phyloP scores from a whole-genome alignment of 1,140 invertebrate genomes.

The Achatina immaculata region DNA sequence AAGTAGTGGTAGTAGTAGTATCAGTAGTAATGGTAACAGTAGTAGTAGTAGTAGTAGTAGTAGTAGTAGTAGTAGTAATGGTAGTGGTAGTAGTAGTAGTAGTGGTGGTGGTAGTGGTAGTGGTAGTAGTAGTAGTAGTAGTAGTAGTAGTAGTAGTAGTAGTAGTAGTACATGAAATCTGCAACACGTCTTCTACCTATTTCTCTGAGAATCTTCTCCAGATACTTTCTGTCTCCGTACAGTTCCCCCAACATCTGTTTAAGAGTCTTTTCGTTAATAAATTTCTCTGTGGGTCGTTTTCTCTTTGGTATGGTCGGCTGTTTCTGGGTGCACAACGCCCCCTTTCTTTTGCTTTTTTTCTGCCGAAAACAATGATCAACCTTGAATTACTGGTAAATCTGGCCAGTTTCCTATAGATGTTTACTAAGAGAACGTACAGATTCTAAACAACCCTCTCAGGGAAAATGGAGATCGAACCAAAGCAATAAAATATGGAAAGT shows the following conservation, averaged over 20 bases:
- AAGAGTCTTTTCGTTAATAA: slow-evolving; percentile 64
- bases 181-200: too few species aligned
- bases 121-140: slow-evolving; percentile 6
- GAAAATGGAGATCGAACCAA: too few species aligned
- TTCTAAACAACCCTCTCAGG: too few species aligned
- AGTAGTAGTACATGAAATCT: slow-evolving; percentile 9
- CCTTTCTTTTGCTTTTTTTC: slow-evolving; percentile 54
- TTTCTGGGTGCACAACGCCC: too few species aligned
- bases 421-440: too few species aligned
- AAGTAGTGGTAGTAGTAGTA: slow-evolving; percentile 27
- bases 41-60: background rate
- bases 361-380: too few species aligned
- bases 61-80: background rate
- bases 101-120: background rate
- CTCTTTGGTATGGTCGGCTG: slow-evolving; percentile 24
- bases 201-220: slow-evolving; percentile 69
- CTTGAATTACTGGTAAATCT: too few species aligned
- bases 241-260: slow-evolving; percentile 69
- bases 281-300: slow-evolving; percentile 41
- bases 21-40: slow-evolving; percentile 12
- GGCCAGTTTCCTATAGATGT: too few species aligned
- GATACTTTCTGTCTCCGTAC: slow-evolving; percentile 68
- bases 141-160: slow-evolving; percentile 9
- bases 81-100: background rate
- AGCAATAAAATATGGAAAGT: too few species aligned